Percentiles rank a stretch among this genome's conserved stretches.
Conservation (phyloP, 2,888 invertebrate species). For the Megaustenia siamemsis region DNA sequence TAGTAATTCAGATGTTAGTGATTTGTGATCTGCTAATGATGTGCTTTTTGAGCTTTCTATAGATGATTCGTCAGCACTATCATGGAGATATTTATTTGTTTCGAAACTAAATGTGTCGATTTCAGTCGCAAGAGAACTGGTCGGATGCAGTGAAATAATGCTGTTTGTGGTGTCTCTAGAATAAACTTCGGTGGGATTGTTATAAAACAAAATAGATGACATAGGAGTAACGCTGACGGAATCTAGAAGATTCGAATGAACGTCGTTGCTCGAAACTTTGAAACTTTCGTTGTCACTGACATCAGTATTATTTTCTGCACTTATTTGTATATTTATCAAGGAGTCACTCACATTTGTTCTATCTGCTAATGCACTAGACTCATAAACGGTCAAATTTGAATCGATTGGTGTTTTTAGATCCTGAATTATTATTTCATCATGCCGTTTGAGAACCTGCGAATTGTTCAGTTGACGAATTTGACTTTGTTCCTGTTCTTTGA, state of each 20-base stretch:
- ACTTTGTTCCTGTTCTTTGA: neutral
- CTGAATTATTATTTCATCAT: neutral
- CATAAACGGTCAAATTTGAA: neutral
- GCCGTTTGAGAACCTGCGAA: neutral
- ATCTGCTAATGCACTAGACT: neutral
- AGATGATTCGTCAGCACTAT: neutral
- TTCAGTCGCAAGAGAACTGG: neutral
- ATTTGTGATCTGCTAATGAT: no score
- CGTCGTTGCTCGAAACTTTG: neutral
- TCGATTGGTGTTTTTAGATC: no score
- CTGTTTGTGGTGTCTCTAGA: neutral
- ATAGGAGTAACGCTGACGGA: neutral
- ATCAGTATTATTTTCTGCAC: neutral
- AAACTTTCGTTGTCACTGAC: neutral
- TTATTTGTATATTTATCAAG: neutral
- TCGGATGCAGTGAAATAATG: neutral
- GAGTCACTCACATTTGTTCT: neutral
- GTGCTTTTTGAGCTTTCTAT: neutral
- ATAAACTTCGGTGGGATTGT: neutral
- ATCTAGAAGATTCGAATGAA: neutral
- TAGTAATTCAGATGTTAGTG: no score
- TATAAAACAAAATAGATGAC: neutral
- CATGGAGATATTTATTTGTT: neutral
- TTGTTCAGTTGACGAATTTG: no score
- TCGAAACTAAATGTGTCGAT: neutral